These are phyloP conservation scores for Chymomyza procnemis DNA, from an alignment of 2,888 invertebrate species.

Conservation along the genomic window DNA sequence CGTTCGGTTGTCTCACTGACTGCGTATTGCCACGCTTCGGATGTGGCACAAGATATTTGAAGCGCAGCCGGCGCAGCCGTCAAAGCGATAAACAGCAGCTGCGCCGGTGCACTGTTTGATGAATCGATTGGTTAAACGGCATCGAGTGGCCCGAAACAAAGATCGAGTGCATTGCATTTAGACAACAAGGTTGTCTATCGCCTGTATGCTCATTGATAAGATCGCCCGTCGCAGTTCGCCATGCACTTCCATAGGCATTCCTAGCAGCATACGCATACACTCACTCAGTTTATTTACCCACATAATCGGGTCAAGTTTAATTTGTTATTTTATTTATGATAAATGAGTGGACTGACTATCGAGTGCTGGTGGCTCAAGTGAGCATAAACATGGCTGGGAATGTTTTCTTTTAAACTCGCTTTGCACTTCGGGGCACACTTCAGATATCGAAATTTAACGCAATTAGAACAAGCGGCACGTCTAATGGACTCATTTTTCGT, in stretches of 20 bases:
- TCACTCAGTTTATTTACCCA: neutral
- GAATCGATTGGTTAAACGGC: neutral
- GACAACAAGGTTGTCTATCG: neutral
- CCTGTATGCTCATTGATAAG: constrained; percentile 6
- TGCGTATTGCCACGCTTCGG: neutral
- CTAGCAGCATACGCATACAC: neutral
- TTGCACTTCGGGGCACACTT: neutral
- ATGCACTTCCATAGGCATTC: neutral
- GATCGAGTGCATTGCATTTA: constrained; percentile 6
- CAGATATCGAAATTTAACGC: neutral
- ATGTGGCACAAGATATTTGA: neutral
- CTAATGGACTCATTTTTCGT: neutral
- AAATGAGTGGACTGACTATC: constrained; percentile 12
- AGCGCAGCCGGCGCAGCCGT: neutral
- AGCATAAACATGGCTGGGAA: neutral
- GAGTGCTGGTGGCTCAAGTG: neutral
- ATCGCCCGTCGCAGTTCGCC: neutral
- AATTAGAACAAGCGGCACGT: neutral
- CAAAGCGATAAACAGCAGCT: neutral
- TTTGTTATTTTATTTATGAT: constrained; percentile 38
- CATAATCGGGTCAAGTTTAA: constrained; percentile 56
- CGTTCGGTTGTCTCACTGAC: neutral
- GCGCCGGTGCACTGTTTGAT: neutral
- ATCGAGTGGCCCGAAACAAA: neutral
- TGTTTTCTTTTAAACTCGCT: neutral